phyloP scores from a whole-genome alignment of 2,113 vertebrate genomes.

The Sorex fumeus region DNA sequence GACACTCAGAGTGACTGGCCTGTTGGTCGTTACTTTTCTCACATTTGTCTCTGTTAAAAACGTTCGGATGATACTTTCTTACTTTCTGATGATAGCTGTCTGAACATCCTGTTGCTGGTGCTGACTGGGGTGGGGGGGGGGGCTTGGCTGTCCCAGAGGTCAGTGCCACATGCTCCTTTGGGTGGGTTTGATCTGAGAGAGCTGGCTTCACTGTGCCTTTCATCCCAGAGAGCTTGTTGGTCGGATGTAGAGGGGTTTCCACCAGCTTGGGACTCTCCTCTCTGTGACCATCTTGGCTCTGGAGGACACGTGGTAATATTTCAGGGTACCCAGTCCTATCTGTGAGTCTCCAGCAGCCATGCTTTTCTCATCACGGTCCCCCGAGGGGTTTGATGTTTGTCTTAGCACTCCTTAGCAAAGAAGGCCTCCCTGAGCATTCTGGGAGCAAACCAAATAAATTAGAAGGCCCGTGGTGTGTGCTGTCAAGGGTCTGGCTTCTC shows the following conservation, averaged over 20 bases:
- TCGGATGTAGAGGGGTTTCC: too few species aligned
- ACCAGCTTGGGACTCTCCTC: not conserved
- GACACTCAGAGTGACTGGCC: not conserved
- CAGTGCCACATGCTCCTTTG: not conserved
- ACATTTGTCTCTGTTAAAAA: slow-evolving; percentile 22
- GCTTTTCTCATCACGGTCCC: not conserved
- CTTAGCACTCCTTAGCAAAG: too few species aligned
- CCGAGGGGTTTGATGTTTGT: too few species aligned
- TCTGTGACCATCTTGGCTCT: not conserved
- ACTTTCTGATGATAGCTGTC: not conserved
- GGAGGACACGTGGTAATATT: not conserved
- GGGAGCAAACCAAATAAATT: too few species aligned
- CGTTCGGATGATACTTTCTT: not conserved
- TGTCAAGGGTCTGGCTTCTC: not conserved
- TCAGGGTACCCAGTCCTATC: not conserved
- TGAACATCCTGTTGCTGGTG: not conserved
- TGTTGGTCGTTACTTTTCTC: slow-evolving; percentile 3
- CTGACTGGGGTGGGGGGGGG: too few species aligned
- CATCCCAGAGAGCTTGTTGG: not conserved
- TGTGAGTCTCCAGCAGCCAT: not conserved
- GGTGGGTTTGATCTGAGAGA: not conserved
- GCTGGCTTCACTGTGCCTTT: not conserved
- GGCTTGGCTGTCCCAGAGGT: not conserved
- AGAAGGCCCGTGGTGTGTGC: not conserved
- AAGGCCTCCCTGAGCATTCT: too few species aligned